phyloP scores from a whole-genome alignment of 2,113 vertebrate genomes.

The Laticauda laticaudata region DNA sequence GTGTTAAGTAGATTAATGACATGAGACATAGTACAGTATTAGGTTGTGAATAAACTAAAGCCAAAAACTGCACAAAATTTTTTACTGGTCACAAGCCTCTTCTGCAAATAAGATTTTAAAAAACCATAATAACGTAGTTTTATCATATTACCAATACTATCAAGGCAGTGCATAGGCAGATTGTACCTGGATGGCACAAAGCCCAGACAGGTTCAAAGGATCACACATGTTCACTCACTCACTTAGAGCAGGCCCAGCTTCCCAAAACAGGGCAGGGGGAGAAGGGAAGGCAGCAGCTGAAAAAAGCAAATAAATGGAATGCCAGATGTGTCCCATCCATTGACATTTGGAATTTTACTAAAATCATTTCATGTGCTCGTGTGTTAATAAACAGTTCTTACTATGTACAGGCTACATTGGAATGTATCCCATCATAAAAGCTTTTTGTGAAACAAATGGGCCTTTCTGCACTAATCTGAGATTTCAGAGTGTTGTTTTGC shows the following conservation, averaged over 20 bases:
- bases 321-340: conserved; percentile 65
- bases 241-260: conserved; percentile 51
- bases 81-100: conserved; percentile 69
- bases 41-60: conserved; percentile 60
- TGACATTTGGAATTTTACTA: conserved; percentile 70
- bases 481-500: conserved; percentile 56
- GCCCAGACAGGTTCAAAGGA: conserved; percentile 28
- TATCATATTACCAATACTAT: conserved; percentile 33
- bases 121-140: conserved; percentile 37
- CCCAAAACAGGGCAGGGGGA: not conserved
- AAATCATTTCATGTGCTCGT: conserved; percentile 43
- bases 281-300: conserved; percentile 38
- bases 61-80: conserved; percentile 62
- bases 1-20: conserved; percentile 57
- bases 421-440: conserved; percentile 74
- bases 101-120: conserved; percentile 36
- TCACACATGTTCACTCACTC: conserved; percentile 27
- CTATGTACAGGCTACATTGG: conserved; percentile 75
- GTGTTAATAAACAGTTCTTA: conserved; percentile 70
- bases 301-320: conserved; percentile 56
- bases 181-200: conserved; percentile 51
- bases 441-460: conserved; percentile 69
- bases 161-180: conserved; percentile 59
- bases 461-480: conserved; percentile 56
- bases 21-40: conserved; percentile 64